Conservation (phyloP, 2,888 invertebrate species). For the Seladonia tumulorum region DNA sequence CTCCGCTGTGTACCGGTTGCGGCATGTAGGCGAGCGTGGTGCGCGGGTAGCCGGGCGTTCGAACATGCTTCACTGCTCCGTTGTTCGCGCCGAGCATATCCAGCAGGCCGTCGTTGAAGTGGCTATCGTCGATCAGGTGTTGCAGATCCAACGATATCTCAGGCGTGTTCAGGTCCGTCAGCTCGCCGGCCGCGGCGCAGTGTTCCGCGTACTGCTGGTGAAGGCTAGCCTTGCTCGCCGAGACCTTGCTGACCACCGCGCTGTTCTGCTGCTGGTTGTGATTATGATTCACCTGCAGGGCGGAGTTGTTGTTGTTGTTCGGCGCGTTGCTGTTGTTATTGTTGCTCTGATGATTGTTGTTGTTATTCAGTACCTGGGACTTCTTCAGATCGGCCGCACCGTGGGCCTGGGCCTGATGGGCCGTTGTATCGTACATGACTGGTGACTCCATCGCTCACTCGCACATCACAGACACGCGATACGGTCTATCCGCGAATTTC, state of each 20-base stretch:
- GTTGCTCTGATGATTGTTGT: slow-evolving; percentile 77
- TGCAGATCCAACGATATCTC: slow-evolving; percentile 97
- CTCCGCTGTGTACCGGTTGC: slow-evolving; percentile 94
- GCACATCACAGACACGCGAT: slow-evolving; percentile 76
- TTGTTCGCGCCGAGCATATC: slow-evolving; percentile 89
- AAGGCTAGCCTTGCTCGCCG: slow-evolving; percentile 87
- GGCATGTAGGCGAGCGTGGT: slow-evolving; percentile 96
- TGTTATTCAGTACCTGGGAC: slow-evolving; percentile 85
- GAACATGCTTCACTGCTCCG: slow-evolving; percentile 83
- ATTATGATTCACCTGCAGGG: slow-evolving; percentile 85
- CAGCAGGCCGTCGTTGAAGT: slow-evolving; percentile 94
- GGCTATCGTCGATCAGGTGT: slow-evolving; percentile 95
- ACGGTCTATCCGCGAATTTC: slow-evolving; percentile 27
- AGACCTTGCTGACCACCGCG: slow-evolving; percentile 82
- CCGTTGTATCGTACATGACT: slow-evolving; percentile 93
- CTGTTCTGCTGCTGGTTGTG: slow-evolving; percentile 86
- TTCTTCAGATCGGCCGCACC: slow-evolving; percentile 87
- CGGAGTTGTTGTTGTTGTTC: slow-evolving; percentile 85
- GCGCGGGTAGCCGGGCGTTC: slow-evolving; percentile 85
- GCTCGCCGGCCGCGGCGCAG: slow-evolving; percentile 87
- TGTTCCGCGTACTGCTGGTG: slow-evolving; percentile 91
- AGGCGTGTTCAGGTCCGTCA: slow-evolving; percentile 95
- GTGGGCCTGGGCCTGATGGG: slow-evolving; percentile 83
- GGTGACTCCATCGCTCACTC: slow-evolving; percentile 90
- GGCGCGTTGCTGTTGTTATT: slow-evolving; percentile 80